Base-by-base conservation (phyloP, 2,797 vertebrate species). In the Oreortyx pictus region DNA sequence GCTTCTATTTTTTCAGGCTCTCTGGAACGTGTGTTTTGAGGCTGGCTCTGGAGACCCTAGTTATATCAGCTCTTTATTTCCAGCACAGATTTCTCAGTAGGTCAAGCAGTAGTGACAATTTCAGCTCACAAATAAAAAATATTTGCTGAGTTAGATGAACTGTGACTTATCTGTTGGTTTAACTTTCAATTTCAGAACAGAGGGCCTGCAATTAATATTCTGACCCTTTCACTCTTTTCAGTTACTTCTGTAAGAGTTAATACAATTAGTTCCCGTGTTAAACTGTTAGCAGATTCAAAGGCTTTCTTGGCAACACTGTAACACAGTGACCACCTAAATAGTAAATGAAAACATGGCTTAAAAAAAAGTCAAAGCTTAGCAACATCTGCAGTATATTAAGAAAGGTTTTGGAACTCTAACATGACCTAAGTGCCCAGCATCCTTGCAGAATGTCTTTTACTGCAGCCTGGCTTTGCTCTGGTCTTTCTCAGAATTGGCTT, bases 341-440 rank as follows among this genome's bases (percentile, higher is more conserved):
- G 78, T 78, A 90, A 94, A 90, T 39, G 79, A 93, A 95, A 96
- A 82, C 76, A 60, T 31, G 78, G 39, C 67, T 91, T 16, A 73
- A 87, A 81, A 52, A 61, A 33, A 37, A 46, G 70, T 77, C 71
- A 95, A 92, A 92, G 62, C 44, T 92, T 83, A 80, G 33, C 39
- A 90, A 95, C 94, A 95, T 95, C 94, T 96, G 96, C 56, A 89
- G 62, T 54, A 49, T 41, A 93, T 96, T 96, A 97, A 89, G 85
- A 67, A 89, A 75, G 31, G 59, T 86, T 95, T 89, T 90, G 78
- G 86, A 95, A 72, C 61, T 82, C 39, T 86, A 94, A 88, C 54
- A 82, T 75, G 85, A 88, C 88, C 72, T 77, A 79, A 86, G 81
- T 50, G 35, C 73, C 88, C 86, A 89, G 50, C 29, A 73, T 84